Conservation (phyloP, 2,113 vertebrate species). For the Dicaeum eximium region DNA sequence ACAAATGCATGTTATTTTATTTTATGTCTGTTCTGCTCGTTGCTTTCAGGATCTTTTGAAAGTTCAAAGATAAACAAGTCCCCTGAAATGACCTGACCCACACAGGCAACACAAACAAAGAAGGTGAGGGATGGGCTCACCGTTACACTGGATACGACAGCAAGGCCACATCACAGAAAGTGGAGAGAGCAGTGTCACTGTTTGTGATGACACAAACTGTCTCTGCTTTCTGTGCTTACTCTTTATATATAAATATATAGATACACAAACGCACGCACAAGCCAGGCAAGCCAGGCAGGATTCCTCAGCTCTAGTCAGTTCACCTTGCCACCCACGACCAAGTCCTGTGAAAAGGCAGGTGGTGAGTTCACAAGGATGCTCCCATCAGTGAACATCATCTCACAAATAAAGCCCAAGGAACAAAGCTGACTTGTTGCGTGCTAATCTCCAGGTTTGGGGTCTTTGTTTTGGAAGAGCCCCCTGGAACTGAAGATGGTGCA, state of each 20-base stretch:
- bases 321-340: rapidly evolving
- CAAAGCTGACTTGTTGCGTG: not conserved
- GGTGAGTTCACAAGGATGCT: not conserved
- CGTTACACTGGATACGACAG: not conserved
- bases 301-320: not conserved
- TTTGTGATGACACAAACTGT: not conserved
- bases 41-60: not conserved
- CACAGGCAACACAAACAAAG: not conserved
- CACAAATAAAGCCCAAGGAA: not conserved
- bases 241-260: not conserved
- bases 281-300: not conserved
- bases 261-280: not conserved
- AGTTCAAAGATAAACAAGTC: not conserved
- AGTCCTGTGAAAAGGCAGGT: not conserved
- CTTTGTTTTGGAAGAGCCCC: not conserved
- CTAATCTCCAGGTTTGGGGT: not conserved
- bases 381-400: not conserved
- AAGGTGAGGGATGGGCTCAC: not conserved
- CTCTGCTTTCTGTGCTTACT: not conserved
- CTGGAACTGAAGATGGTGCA: not conserved
- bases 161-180: not conserved
- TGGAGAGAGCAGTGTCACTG: not conserved
- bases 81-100: not conserved
- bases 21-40: not conserved
- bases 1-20: not conserved